These are phyloP conservation scores for Apis laboriosa DNA, from an alignment of 1,140 invertebrate species.

Conservation along the genomic window DNA sequence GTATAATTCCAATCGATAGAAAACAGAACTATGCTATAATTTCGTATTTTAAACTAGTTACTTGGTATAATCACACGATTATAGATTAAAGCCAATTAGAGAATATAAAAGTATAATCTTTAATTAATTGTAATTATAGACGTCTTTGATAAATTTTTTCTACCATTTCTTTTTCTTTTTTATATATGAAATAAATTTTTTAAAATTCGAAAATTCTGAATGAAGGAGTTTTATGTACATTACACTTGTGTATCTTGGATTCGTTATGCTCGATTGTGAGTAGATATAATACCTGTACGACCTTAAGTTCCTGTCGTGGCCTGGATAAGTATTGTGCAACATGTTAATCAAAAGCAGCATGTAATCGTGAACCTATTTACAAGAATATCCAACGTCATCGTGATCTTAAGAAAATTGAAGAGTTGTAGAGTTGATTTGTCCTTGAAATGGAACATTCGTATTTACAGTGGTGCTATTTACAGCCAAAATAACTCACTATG, in stretches of 20 bases:
- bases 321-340: slow-evolving; percentile 15
- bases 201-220: not conserved
- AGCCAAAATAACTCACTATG: slow-evolving; percentile 8
- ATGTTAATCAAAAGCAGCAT: slow-evolving; percentile 2
- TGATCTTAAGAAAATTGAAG: slow-evolving; percentile 17
- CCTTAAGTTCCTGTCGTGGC: not conserved
- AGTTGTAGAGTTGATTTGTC: not conserved
- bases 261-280: not conserved
- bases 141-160: no score
- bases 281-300: not conserved
- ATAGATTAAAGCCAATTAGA: no score
- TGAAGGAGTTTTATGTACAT: not conserved
- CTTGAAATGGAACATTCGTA: slow-evolving; percentile 22
- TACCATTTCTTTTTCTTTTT: no score
- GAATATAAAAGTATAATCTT: no score
- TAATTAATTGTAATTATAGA: no score
- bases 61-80: no score
- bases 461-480: slow-evolving; percentile 20
- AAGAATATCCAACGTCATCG: not conserved
- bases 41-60: no score
- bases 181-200: not conserved
- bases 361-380: not conserved
- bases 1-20: not conserved
- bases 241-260: not conserved
- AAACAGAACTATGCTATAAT: no score